phyloP scores from a whole-genome alignment of 2,797 vertebrate genomes.

The Taenioides sp. region DNA sequence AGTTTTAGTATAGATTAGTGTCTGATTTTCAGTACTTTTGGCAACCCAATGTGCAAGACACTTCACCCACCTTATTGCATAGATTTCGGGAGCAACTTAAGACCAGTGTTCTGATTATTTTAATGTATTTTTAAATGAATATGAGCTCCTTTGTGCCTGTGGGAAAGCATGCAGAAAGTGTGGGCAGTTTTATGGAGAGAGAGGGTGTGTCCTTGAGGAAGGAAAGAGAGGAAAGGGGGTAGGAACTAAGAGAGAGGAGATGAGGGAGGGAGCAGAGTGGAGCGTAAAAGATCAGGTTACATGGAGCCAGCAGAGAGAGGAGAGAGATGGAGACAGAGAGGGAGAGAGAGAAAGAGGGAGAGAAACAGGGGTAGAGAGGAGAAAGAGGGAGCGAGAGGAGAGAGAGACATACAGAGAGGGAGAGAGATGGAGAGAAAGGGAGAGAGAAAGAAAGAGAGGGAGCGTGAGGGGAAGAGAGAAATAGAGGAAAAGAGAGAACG shows the following conservation, averaged over 20 bases:
- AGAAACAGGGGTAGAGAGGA: background rate
- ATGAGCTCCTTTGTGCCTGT: too few species aligned
- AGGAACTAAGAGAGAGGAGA: conserved; percentile 16
- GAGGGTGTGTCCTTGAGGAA: conserved; percentile 4
- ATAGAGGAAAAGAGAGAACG: background rate
- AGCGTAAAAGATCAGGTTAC: conserved; percentile 58
- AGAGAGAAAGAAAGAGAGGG: background rate
- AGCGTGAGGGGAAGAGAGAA: background rate
- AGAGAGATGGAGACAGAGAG: conserved; percentile 8
- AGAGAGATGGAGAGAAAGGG: background rate
- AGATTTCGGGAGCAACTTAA: too few species aligned
- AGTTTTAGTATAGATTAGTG: too few species aligned
- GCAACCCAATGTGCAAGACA: too few species aligned
- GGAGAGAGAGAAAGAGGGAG: background rate
- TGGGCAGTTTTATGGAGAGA: background rate
- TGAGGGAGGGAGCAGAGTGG: conserved; percentile 25
- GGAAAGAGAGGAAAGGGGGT: conserved; percentile 22
- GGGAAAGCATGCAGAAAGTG: background rate
- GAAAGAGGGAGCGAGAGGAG: background rate
- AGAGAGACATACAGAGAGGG: background rate
- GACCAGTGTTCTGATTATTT: too few species aligned
- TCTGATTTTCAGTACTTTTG: too few species aligned
- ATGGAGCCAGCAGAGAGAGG: background rate
- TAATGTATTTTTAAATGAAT: too few species aligned
- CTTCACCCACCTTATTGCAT: too few species aligned